These are phyloP conservation scores for Dendrocincla tyrannina DNA, from an alignment of 2,797 vertebrate genomes.

Conservation along the genomic window DNA sequence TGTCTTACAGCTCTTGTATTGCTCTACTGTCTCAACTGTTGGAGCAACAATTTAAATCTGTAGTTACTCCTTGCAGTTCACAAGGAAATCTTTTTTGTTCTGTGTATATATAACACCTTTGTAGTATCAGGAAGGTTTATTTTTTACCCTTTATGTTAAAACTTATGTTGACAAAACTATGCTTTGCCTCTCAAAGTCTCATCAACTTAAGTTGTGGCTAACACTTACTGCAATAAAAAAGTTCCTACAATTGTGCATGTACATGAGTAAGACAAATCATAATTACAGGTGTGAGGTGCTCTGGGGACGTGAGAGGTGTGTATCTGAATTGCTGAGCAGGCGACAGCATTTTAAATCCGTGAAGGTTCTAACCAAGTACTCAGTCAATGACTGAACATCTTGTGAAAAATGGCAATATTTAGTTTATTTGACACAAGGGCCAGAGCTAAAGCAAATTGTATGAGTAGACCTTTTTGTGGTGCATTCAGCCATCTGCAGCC, in stretches of 20 bases:
- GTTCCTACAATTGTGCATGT: rapidly evolving
- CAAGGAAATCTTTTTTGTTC: neutral
- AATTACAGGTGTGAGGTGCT: neutral
- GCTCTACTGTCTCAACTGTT: rapidly evolving
- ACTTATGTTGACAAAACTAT: neutral
- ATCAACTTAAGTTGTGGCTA: neutral
- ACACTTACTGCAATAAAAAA: neutral
- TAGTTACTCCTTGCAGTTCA: neutral
- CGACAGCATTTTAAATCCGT: neutral
- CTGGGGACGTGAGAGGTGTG: neutral
- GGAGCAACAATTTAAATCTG: neutral
- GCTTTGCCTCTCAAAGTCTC: neutral
- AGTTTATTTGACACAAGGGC: neutral
- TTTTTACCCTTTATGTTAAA: neutral
- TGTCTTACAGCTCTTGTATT: neutral
- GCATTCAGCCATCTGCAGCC: neutral
- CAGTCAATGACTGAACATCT: neutral
- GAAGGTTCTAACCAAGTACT: neutral
- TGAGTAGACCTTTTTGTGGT: neutral
- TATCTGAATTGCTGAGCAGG: neutral
- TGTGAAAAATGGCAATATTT: neutral
- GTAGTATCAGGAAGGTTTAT: neutral
- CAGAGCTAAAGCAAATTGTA: neutral
- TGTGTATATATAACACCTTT: rapidly evolving
- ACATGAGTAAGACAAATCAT: neutral